These are phyloP conservation scores for Pilophorus perplexus DNA, from an alignment of 2,888 invertebrate species.

Conservation along the genomic window DNA sequence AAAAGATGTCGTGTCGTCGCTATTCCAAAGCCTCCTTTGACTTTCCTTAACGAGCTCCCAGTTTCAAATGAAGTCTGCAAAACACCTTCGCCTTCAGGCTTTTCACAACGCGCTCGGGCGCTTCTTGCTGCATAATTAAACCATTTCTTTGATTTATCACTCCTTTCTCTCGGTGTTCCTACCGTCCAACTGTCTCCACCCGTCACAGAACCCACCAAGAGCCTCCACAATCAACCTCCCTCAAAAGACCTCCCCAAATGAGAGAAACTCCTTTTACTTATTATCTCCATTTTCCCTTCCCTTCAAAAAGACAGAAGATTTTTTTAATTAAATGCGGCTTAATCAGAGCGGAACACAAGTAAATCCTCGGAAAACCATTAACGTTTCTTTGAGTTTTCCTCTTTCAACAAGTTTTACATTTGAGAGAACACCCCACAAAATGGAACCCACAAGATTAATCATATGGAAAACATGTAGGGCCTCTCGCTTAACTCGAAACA, in stretches of 20 bases:
- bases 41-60: not conserved
- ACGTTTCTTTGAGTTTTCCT: too few relatives aligned
- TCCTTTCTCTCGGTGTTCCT: not conserved
- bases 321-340: not conserved
- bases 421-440: too few relatives aligned
- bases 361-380: too few relatives aligned
- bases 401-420: too few relatives aligned
- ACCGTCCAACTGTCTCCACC: not conserved
- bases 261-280: not conserved
- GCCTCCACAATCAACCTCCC: not conserved
- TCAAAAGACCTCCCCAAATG: not conserved
- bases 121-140: slow-evolving; percentile 18
- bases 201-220: not conserved
- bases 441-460: too few relatives aligned
- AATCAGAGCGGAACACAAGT: not conserved
- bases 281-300: not conserved
- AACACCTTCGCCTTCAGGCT: not conserved
- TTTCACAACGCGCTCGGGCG: not conserved
- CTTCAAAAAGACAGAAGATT: not conserved
- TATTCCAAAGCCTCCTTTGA: too few relatives aligned
- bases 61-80: not conserved
- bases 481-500: too few relatives aligned
- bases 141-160: slow-evolving; percentile 33
- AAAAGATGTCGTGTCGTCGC: too few relatives aligned
- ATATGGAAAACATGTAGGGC: too few relatives aligned